Percentiles rank a stretch among this genome's conserved stretches.
These are phyloP conservation scores for Pseudobourletiella spinata DNA, from an alignment of 1,140 invertebrate genomes.

Conservation along the genomic window DNA sequence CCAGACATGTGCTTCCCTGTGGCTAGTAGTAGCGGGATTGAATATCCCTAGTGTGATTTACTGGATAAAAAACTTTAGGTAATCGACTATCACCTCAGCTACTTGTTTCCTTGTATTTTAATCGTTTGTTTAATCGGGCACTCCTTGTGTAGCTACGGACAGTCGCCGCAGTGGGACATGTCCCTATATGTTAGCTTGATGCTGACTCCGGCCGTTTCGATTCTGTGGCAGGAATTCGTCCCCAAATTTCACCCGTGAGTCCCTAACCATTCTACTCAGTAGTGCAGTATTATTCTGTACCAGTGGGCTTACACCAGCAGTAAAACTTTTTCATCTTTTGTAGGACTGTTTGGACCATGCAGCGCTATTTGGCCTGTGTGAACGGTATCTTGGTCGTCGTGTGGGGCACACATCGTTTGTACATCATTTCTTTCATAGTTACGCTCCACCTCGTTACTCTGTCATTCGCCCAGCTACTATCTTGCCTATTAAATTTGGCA, in stretches of 20 bases:
- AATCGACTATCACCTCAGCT: not conserved
- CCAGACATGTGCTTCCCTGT: constrained; percentile 18
- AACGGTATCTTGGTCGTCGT: constrained; percentile 17
- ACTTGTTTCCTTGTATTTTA: constrained; percentile 1
- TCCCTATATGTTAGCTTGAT: constrained; percentile 29
- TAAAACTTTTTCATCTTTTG: not conserved
- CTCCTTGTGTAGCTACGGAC: constrained; percentile 5
- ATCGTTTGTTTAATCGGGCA: not conserved
- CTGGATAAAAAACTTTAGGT: constrained; percentile 25
- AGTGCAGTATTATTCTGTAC: not conserved
- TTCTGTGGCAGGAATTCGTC: constrained; percentile 31
- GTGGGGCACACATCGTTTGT: constrained; percentile 25
- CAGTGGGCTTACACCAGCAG: not conserved
- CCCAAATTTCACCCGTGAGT: constrained; percentile 28
- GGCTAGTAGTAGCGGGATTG: constrained; percentile 15
- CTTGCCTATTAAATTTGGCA: not conserved
- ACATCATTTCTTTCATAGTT: constrained; percentile 26
- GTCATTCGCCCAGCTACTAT: constrained; percentile 17
- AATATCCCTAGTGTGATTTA: constrained; percentile 23
- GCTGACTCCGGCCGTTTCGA: constrained; percentile 20
- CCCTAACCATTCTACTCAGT: not conserved
- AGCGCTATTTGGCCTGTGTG: constrained; percentile 25
- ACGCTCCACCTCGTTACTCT: constrained; percentile 19
- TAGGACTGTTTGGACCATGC: constrained; percentile 27
- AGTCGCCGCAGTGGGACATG: constrained; percentile 22